Percentiles rank a stretch among this genome's conserved stretches.
Conservation (phyloP, 2,113 vertebrate species). For the Hylia prasina region DNA sequence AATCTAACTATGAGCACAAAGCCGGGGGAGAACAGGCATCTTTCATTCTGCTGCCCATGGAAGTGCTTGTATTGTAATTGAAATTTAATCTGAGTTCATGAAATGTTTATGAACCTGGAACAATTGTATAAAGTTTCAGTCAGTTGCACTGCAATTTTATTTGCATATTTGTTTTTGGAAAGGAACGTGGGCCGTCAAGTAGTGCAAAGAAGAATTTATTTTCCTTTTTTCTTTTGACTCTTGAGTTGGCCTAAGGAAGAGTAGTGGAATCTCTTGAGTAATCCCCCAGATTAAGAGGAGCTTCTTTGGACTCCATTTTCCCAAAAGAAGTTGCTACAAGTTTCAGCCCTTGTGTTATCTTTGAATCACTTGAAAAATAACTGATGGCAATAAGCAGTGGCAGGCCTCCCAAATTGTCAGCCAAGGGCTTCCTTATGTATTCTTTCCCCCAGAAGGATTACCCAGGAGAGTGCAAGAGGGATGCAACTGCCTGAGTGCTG, state of each 20-base stretch:
- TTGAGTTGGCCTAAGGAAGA: not conserved
- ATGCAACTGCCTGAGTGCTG: not conserved
- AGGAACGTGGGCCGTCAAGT: not conserved
- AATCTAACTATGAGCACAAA: not conserved
- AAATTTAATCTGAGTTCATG: constrained; percentile 61
- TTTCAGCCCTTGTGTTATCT: not conserved
- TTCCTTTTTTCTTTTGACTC: not conserved
- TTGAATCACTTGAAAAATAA: constrained; percentile 25
- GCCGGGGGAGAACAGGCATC: not conserved
- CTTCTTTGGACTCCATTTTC: not conserved
- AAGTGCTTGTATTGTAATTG: constrained; percentile 49
- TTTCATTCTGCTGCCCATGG: not conserved
- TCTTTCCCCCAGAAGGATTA: constrained; percentile 11
- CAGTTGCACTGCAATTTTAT: constrained; percentile 31
- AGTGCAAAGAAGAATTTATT: not conserved
- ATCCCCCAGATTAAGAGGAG: not conserved
- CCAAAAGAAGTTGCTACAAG: not conserved
- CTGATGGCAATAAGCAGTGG: constrained; percentile 1
- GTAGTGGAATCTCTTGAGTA: not conserved
- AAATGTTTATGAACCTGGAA: constrained; percentile 60
- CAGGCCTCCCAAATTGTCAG: not conserved
- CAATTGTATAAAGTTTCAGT: constrained; percentile 45
- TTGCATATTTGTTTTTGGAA: constrained; percentile 35
- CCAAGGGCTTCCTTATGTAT: constrained; percentile 1
- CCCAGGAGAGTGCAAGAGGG: not conserved